A percentile compares a stretch with the other conserved stretches of the same genome.
phyloP scores from a whole-genome alignment of 2,888 invertebrate genomes.

The Andrena praecox region DNA sequence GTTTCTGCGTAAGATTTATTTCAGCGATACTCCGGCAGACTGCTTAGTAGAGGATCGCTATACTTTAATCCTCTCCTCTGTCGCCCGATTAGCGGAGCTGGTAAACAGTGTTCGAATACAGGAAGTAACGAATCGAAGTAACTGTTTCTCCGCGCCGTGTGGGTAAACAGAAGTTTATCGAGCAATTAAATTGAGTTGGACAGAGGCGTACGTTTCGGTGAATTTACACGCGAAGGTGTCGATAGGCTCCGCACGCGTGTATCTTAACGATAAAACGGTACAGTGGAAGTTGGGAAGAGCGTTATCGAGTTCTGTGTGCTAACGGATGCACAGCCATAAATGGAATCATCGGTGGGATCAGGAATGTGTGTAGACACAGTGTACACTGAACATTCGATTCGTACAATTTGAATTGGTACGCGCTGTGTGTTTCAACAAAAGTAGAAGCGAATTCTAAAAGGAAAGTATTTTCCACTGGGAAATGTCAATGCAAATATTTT shows the following conservation, averaged over 20 bases:
- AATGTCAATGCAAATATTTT: no score
- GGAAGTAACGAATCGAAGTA: background rate
- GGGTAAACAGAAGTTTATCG: conserved; percentile 2
- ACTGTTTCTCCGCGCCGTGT: background rate
- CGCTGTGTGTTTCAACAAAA: no score
- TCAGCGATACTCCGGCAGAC: background rate
- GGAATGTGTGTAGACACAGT: no score
- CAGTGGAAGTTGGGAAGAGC: background rate
- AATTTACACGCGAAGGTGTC: background rate
- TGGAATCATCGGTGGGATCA: no score
- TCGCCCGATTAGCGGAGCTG: background rate
- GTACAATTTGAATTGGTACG: no score
- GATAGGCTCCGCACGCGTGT: background rate
- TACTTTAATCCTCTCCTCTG: background rate
- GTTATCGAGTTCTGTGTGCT: background rate
- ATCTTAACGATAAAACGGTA: conserved; percentile 2
- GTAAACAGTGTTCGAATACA: background rate
- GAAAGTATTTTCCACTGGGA: no score
- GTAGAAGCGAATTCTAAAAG: no score
- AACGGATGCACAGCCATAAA: no score
- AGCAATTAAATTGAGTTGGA: background rate
- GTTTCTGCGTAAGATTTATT: background rate
- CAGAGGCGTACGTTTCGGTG: background rate
- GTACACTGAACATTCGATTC: no score
- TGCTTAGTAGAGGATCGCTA: background rate